Percentiles rank a stretch among this genome's conserved stretches.
These are phyloP conservation scores for Meloidogyne exigua DNA, from an alignment of 1,140 invertebrate genomes.

Conservation along the genomic window DNA sequence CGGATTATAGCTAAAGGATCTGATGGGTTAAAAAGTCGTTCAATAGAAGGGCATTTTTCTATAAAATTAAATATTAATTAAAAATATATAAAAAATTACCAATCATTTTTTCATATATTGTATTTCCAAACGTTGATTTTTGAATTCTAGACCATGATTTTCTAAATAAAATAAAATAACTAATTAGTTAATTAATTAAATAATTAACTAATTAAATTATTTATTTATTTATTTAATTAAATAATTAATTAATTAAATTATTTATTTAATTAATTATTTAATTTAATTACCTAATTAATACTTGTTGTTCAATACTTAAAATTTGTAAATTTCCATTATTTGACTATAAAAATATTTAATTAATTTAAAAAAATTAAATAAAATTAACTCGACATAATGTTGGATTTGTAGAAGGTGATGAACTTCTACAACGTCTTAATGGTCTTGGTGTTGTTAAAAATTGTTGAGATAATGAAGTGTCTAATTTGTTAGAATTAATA, in stretches of 20 bases:
- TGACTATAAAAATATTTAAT: neutral
- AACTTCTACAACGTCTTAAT: slow-evolving; percentile 1
- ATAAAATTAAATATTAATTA: neutral
- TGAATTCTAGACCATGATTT: slow-evolving; percentile 24
- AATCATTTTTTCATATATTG: slow-evolving; percentile 16
- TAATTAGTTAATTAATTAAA: neutral
- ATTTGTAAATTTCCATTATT: neutral
- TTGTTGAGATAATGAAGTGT: neutral
- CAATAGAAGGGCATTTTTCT: slow-evolving; percentile 12
- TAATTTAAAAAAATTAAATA: neutral
- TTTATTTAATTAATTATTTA: neutral
- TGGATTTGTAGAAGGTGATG: slow-evolving; percentile 2
- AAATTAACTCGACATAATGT: neutral
- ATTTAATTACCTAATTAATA: slow-evolving; percentile 5
- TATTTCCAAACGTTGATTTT: slow-evolving; percentile 21
- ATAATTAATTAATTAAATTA: too few species aligned
- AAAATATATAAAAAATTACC: neutral
- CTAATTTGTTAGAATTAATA: too few species aligned
- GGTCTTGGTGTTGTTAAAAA: neutral
- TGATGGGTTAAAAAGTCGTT: slow-evolving; percentile 7
- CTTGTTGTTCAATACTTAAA: slow-evolving; percentile 15
- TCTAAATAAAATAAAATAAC: neutral
- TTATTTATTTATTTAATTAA: neutral
- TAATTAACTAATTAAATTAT: neutral
- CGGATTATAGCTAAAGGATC: neutral